Base-by-base conservation (phyloP, 2,113 vertebrate species). In the Leptosomus discolor region DNA sequence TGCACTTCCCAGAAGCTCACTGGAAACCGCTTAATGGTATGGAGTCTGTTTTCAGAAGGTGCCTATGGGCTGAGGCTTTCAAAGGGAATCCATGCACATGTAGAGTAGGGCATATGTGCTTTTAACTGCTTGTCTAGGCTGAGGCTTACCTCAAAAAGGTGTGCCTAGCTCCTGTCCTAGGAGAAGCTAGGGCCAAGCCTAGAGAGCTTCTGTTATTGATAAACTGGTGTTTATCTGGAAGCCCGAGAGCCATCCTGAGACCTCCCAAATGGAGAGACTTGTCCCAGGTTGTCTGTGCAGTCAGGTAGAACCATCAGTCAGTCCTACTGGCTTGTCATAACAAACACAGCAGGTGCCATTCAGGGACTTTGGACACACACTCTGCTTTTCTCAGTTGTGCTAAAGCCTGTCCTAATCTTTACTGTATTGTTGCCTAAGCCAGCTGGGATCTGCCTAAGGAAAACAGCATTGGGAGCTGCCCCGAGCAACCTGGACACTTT, bases 201-300 rank as follows among this genome's bases (percentile, higher is more conserved):
- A 32, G 65, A 81, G 84, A 54, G 87, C 85, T 88, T 91, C 92
- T 97, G 86, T 71, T 85, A 21, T 3, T 63, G 89, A 92, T 94
- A 84, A 89, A 51, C 18, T 43, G 30, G 26, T 78, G 53, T 82
- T 95, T 79, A 50, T 88, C 24, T 91, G 91, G 81, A 45, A 87
- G 61, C 34, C 53, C 61, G n/a, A 39, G 91, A 89, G 83, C 89
- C 34, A 48, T 82, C 64, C 83, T 43, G 45, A 76, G 92, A 95
- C 89, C 92, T 91, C 91, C 95, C 89, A 92, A 17, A 86, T 70
- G 16, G 86, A 90, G 89, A 71, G 77, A 27, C 2, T 6, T 37
- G 48, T 78, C 53, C 45, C 65, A 50, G 10, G 19, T 68, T 17
- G 32, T 78, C 69, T 4, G 5, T 32, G 57, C 70, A 27, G 65